Conservation (phyloP, 2,888 invertebrate species). For the Lymantria dispar region DNA sequence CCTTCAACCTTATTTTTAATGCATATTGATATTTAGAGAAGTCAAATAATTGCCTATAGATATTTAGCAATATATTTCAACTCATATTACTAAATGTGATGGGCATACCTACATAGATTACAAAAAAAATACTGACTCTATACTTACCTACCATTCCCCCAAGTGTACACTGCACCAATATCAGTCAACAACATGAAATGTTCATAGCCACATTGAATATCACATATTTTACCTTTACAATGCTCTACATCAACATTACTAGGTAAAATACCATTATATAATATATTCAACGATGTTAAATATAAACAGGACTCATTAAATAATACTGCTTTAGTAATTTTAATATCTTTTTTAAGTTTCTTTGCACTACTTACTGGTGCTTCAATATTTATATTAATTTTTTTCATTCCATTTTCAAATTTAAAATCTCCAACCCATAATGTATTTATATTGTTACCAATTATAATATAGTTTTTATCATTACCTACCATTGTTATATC, state of each 20-base stretch:
- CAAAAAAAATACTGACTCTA: not conserved
- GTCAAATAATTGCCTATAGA: too few relatives aligned
- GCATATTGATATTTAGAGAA: too few relatives aligned
- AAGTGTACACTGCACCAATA: slow-evolving; percentile 88
- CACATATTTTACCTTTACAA: slow-evolving; percentile 76
- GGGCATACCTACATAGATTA: not conserved
- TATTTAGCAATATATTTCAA: too few relatives aligned
- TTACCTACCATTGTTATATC: slow-evolving; percentile 53
- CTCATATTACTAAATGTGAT: too few relatives aligned
- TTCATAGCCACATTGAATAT: slow-evolving; percentile 90
- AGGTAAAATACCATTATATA: slow-evolving; percentile 84
- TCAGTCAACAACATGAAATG: slow-evolving; percentile 88
- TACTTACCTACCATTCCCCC: slow-evolving; percentile 90
- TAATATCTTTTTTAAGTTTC: slow-evolving; percentile 36
- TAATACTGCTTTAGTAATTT: slow-evolving; percentile 44
- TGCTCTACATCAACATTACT: slow-evolving; percentile 81
- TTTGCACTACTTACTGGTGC: slow-evolving; percentile 30
- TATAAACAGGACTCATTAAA: slow-evolving; percentile 49
- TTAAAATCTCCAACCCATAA: slow-evolving; percentile 54
- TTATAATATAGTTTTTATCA: slow-evolving; percentile 51
- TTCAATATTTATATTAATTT: slow-evolving; percentile 43
- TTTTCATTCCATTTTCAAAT: slow-evolving; percentile 36
- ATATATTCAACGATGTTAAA: slow-evolving; percentile 51
- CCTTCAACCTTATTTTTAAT: too few relatives aligned
- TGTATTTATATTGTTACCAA: slow-evolving; percentile 36